Evolutionary conservation across 2,113 vertebrate genomes (phyloP).

Genomic region (Heliornis fulica): DNA sequence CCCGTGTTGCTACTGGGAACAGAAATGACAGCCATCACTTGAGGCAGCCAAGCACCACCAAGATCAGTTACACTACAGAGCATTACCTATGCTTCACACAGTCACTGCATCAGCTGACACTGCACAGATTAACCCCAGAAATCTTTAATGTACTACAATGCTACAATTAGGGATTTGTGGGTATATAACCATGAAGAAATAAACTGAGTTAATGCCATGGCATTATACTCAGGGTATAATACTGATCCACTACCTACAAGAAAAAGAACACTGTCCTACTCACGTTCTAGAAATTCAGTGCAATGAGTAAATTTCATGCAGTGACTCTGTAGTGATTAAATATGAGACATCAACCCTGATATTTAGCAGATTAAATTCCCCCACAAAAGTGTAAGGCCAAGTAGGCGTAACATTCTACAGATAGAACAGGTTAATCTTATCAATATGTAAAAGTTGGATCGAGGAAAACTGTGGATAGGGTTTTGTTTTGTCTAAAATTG

Average conservation of each 20-base stretch:
- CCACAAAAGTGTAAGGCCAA: background rate
- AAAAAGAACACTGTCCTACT: background rate
- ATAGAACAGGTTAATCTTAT: background rate
- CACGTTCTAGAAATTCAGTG: background rate
- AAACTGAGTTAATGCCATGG: background rate
- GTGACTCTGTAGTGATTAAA: background rate
- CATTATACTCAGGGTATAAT: background rate
- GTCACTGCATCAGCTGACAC: background rate
- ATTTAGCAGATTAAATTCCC: background rate
- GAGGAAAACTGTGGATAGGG: background rate
- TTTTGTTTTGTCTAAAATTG: background rate
- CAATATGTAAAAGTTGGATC: background rate
- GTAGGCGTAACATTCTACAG: background rate
- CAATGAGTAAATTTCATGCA: background rate
- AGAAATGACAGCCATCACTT: constrained; percentile 42
- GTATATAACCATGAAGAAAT: background rate
- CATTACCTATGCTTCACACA: background rate
- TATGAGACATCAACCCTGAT: background rate
- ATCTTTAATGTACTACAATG: background rate
- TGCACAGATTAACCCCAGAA: background rate
- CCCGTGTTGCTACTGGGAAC: background rate
- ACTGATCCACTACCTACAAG: background rate
- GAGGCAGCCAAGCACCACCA: background rate
- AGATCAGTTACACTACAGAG: background rate
- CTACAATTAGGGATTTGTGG: background rate